Base-by-base conservation (phyloP, 1,140 invertebrate species). In the Ceratina japonica region DNA sequence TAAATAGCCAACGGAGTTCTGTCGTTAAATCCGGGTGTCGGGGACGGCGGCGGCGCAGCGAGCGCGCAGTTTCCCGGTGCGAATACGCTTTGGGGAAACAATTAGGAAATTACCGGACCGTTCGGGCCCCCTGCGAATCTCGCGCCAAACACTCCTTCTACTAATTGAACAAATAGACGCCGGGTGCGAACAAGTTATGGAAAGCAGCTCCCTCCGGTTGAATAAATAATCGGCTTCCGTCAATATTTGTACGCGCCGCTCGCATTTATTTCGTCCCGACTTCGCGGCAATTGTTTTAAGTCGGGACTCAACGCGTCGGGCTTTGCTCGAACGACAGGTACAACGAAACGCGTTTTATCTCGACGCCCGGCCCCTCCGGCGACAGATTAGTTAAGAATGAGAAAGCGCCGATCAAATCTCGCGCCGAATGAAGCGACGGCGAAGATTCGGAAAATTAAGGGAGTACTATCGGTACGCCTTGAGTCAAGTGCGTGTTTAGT, bases 131-230 rank as follows among this genome's bases (percentile, higher is more conserved):
- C 2, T 22, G 0, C 18, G 0, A 52, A 52, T 44, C 8, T 2
- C 13, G 44, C 49, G 13, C 12, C 27, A 22, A 63, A 54, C 51
- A 49, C 51, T 54, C 27, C 12, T 27, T 52, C 7, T 20, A 10
- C 15, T 77, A 70, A 71, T 77, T 54, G 22, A 13, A 20, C 18
- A 51, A 77, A 77, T 54, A 62, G 44, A 5, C 58, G 18, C 8
- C 7, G 5, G 8, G 16, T 16, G 27, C 8, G 24, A 74, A 54
- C 24, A 37, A 54, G 4, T 64, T 65, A 52, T 49, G 24, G 12
- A 10, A 37, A 16, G 31, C 5, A 2, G 3, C 8, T 15, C 3
- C 37, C 22, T 44, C 8, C 49, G 20, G 2, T 20, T 62, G 58
- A 58, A 56, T 52, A 63, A 72, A 72, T 72, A 72, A 72, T 72